Conservation (phyloP, 64 coral and sea anemone species). For the Stylophora pistillata region DNA sequence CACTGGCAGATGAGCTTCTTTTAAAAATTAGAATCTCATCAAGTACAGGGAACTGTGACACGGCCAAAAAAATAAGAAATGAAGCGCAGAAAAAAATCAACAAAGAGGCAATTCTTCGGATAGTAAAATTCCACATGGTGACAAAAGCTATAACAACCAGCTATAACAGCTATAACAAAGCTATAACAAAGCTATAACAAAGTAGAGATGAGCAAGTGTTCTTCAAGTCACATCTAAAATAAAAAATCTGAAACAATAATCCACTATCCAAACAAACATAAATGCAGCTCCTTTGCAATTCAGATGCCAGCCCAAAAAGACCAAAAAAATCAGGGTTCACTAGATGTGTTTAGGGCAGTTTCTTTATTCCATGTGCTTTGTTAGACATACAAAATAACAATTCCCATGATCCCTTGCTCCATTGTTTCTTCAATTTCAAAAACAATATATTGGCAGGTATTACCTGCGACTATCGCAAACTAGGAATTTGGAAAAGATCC, state of each 20-base stretch:
- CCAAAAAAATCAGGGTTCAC: neutral
- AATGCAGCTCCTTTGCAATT: neutral
- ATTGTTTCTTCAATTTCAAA: conserved; percentile 10
- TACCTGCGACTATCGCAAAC: neutral
- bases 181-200: too few species aligned
- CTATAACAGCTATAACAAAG: too few species aligned
- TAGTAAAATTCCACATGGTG: conserved; percentile 9
- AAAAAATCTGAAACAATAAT: neutral
- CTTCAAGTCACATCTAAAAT: neutral
- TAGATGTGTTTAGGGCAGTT: neutral
- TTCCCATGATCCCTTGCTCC: neutral
- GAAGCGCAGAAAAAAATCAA: neutral
- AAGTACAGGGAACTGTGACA: conserved; percentile 9
- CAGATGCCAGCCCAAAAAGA: neutral
- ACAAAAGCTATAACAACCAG: neutral
- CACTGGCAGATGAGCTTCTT: neutral
- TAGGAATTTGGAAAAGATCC: neutral
- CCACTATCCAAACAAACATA: neutral
- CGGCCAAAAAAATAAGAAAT: neutral
- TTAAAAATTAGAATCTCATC: conserved; percentile 1
- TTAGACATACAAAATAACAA: neutral
- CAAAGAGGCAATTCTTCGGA: conserved; percentile 14
- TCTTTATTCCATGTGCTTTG: neutral
- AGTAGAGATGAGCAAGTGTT: too few species aligned
- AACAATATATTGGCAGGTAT: neutral